Evolutionary conservation across 2,797 vertebrate genomes (phyloP), one percentile per base, ranked within the genome.

Genomic region (Peromyscus attwateri): DNA sequence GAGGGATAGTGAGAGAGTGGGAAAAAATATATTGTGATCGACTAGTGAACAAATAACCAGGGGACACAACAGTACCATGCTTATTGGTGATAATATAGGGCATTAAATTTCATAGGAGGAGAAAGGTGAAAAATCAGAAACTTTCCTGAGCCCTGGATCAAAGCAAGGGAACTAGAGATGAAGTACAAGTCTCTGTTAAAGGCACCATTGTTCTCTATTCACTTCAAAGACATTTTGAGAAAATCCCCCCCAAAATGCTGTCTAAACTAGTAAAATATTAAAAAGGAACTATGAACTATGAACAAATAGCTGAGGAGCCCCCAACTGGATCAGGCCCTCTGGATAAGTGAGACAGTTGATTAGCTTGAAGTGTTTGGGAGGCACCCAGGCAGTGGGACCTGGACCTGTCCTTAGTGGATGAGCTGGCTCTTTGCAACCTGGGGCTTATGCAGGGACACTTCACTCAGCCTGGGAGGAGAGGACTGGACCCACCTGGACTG

Each of bases 31-130:
- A 57, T 10, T 37, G 1, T 62, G 1, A 64, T 60, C 70, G 62
- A 46, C 62, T 49, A 60, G 3, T n/a, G 46, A 95, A 11, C 23
- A 80, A 90, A 12, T 57, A n/a, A 70, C 40, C n/a, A 94, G 1
- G 83, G 37, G 19, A 82, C 10, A 89, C 27, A 87, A 52, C 1
- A 82, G n/a, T 90, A 96, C 95, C 93, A 88, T 95, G 80, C 97
- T 98, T 98, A 88, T 95, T 95, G 95, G 89, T 98, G 97, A 97
- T 96, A 97, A 97, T 96, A 97, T 92, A 97, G 75, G 95, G 91
- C 97, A 96, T 95, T 98, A 91, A 94, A 97, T 34, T 98, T 98
- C 96, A 98, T 94, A 98, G 97, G 94, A 97, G 96, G 95, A 97
- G 92, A 98, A 97, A 95, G 46, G 62, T 92, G 96, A 95, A 98